A percentile compares a stretch with the other conserved stretches of the same genome.
phyloP scores from a whole-genome alignment of 2,888 invertebrate species.

The Agriopis marginaria region DNA sequence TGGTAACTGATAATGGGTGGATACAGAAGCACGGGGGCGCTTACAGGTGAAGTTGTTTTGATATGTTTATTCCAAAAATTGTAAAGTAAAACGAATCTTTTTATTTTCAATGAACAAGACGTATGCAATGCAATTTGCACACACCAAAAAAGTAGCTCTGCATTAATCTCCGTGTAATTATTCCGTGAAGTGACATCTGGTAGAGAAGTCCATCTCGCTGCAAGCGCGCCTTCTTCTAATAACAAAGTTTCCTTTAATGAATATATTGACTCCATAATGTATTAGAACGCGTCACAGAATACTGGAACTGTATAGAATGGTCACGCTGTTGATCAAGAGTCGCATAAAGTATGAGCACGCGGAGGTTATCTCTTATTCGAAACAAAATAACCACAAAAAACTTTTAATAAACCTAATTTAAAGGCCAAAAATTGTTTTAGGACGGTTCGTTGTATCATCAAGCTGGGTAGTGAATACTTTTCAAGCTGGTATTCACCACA shows the following conservation, averaged over 20 bases:
- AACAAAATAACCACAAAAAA: background rate
- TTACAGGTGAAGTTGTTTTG: no score
- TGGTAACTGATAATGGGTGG: no score
- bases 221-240: conserved; percentile 15
- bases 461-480: no score
- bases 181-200: background rate
- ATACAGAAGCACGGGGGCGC: no score
- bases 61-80: no score
- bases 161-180: background rate
- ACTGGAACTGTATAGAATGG: background rate
- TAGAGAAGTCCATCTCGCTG: background rate
- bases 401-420: background rate
- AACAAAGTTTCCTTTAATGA: conserved; percentile 32
- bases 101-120: no score
- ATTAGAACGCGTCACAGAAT: conserved; percentile 1
- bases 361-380: background rate
- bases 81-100: no score
- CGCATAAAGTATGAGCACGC: conserved; percentile 1
- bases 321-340: no score
- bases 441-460: no score
- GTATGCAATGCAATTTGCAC: background rate
- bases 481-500: no score
- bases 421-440: no score
- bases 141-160: background rate
- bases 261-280: conserved; percentile 34